These are phyloP conservation scores for Oreortyx pictus DNA, from an alignment of 2,797 vertebrate genomes.

Conservation along the genomic window DNA sequence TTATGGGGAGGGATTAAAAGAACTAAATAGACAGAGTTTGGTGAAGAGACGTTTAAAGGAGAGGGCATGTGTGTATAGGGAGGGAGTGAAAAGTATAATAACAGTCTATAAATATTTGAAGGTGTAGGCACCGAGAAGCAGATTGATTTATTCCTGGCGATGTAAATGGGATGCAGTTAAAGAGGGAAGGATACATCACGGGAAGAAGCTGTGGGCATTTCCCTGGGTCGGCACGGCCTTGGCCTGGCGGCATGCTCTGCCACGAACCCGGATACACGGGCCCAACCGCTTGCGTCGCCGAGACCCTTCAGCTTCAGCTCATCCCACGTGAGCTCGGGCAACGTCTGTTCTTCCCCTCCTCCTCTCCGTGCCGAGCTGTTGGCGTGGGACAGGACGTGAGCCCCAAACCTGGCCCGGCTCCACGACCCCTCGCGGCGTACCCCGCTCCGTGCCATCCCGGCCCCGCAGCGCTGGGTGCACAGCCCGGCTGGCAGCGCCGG, in stretches of 20 bases:
- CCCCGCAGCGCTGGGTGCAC: slow-evolving; percentile 32
- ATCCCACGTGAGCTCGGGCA: not conserved
- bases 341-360: not conserved
- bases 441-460: not conserved
- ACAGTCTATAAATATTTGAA: slow-evolving; percentile 72
- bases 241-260: not conserved
- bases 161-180: slow-evolving; percentile 41
- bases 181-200: not conserved
- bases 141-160: slow-evolving; percentile 63
- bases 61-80: slow-evolving; percentile 57
- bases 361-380: slow-evolving; percentile 51
- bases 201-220: not conserved
- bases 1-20: slow-evolving; percentile 65
- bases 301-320: not conserved
- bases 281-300: accelerated
- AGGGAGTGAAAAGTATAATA: slow-evolving; percentile 66
- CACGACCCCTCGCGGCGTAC: not conserved
- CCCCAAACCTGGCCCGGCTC: not conserved
- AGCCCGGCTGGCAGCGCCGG: slow-evolving; percentile 51
- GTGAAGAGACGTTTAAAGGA: slow-evolving; percentile 55
- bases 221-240: accelerated
- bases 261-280: accelerated
- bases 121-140: slow-evolving; percentile 64
- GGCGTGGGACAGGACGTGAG: slow-evolving; percentile 20
- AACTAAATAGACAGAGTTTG: slow-evolving; percentile 47